Conservation (phyloP, 2,113 vertebrate species). For the Oceanites oceanicus region DNA sequence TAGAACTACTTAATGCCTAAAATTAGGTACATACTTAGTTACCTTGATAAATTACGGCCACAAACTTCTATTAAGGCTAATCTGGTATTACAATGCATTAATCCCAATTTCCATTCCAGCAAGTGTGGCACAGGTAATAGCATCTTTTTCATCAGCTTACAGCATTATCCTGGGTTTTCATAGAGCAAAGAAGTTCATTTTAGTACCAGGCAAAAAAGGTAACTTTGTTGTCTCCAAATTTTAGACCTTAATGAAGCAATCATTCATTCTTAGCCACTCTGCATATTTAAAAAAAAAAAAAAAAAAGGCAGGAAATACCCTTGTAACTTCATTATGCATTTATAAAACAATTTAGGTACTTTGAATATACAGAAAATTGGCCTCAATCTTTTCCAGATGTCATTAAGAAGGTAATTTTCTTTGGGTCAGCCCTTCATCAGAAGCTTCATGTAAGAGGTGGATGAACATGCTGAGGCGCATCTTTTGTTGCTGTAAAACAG, state of each 20-base stretch:
- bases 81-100: constrained; percentile 31
- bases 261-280: not conserved
- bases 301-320: not conserved
- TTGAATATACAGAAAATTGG: not conserved
- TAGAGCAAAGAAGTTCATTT: not conserved
- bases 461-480: not conserved
- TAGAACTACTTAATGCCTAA: constrained; percentile 16
- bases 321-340: not conserved
- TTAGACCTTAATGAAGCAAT: not conserved
- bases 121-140: not conserved
- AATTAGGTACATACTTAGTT: constrained; percentile 32
- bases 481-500: not conserved
- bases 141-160: not conserved
- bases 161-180: not conserved
- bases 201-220: not conserved
- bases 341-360: not conserved
- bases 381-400: not conserved
- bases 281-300: not conserved
- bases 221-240: not conserved
- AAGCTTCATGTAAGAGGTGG: not conserved
- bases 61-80: constrained; percentile 27
- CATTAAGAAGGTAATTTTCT: not conserved
- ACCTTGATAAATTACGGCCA: not conserved
- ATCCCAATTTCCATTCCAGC: constrained; percentile 8
- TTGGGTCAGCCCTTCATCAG: not conserved